phyloP scores from a whole-genome alignment of 2,888 invertebrate genomes.

The Galeruca laticollis region DNA sequence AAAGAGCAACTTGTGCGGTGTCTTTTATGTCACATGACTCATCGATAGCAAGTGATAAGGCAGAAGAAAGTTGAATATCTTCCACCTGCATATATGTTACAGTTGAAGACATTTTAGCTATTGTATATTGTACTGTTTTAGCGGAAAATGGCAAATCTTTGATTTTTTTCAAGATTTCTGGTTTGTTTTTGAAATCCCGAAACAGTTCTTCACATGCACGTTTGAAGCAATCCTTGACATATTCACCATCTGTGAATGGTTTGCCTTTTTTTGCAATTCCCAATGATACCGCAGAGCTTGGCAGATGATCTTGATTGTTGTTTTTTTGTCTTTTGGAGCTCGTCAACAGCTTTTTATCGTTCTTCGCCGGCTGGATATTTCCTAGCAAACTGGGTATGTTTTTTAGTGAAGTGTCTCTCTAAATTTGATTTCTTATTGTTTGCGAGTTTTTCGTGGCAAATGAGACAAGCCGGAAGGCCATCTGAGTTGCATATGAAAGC shows the following conservation, averaged over 20 bases:
- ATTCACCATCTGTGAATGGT: constrained; percentile 6
- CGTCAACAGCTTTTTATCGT: constrained; percentile 20
- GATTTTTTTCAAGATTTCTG: constrained; percentile 14
- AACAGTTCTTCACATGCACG: constrained; percentile 26
- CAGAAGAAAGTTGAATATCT: constrained; percentile 21
- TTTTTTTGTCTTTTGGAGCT: constrained; percentile 19
- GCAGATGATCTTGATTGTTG: constrained; percentile 4
- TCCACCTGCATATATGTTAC: constrained; percentile 18
- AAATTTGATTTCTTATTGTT: constrained; percentile 30
- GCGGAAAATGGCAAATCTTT: constrained; percentile 19
- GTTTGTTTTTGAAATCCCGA: constrained; percentile 3
- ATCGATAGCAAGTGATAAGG: constrained; percentile 26
- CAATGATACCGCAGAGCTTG: constrained; percentile 24
- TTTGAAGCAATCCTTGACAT: constrained; percentile 17
- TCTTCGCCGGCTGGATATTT: constrained; percentile 11
- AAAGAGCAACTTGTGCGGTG: constrained; percentile 25
- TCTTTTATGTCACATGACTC: constrained; percentile 27
- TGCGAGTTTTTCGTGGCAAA: constrained; percentile 12
- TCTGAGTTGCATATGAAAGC: constrained; percentile 26
- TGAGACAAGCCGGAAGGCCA: constrained; percentile 14
- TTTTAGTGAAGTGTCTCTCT: constrained; percentile 25
- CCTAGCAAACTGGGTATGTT: constrained; percentile 20
- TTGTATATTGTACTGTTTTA: constrained; percentile 20
- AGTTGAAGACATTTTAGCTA: not conserved
- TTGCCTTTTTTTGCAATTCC: constrained; percentile 25